phyloP scores from a whole-genome alignment of 1,140 invertebrate species.

The Temnothorax longispinosus region DNA sequence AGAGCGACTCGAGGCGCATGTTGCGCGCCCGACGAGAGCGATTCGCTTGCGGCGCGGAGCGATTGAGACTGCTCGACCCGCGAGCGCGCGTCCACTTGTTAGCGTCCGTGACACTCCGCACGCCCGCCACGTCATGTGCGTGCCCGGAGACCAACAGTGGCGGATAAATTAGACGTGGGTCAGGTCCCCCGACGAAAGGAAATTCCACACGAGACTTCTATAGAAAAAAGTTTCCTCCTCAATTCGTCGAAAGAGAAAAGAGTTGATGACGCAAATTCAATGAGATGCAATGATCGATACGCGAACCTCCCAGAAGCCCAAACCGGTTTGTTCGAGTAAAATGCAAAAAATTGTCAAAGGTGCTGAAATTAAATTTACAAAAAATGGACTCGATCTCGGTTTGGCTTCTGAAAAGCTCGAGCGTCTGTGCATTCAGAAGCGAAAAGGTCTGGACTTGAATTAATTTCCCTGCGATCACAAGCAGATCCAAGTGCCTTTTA shows the following conservation, averaged over 20 bases:
- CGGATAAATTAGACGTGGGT: not conserved
- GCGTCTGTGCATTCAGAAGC: not conserved
- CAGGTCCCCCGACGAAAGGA: not conserved
- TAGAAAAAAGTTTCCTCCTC: not conserved
- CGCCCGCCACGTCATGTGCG: conserved; percentile 40
- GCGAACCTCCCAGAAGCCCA: not conserved
- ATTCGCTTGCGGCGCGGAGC: conserved; percentile 76
- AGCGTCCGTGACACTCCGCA: conserved; percentile 13
- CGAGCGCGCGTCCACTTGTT: conserved; percentile 25
- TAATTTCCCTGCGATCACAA: not conserved
- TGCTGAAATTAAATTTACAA: not conserved
- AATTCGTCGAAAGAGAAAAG: not conserved
- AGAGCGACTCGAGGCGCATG: conserved; percentile 57
- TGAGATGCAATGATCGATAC: not conserved
- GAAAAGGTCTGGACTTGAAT: not conserved
- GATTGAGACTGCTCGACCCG: conserved; percentile 67
- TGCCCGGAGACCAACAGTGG: not conserved
- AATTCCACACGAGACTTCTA: not conserved
- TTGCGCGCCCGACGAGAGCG: conserved; percentile 60
- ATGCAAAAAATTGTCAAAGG: not conserved
- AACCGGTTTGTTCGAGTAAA: not conserved
- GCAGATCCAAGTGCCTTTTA: not conserved
- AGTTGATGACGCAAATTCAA: not conserved
- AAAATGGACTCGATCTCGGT: not conserved
- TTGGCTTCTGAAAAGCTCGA: not conserved